Evolutionary conservation across 2,113 vertebrate species (phyloP), one percentile per base, ranked within the genome.

Genomic region (Neofelis nebulosa): DNA sequence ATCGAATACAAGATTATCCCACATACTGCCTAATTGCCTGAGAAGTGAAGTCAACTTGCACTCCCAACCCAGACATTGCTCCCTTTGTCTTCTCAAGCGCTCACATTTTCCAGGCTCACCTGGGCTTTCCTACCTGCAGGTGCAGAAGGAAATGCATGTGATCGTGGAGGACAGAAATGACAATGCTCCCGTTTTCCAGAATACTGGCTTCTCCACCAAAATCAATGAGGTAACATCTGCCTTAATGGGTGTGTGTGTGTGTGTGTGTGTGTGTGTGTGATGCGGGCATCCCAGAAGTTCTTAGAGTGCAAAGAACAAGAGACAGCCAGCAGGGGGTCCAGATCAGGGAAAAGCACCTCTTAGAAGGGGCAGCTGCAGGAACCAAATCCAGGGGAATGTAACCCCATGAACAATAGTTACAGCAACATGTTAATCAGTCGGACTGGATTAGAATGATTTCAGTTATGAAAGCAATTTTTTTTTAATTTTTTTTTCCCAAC

Each of bases 101-200:
- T 33, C 14, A 12, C 14, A 4, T 50, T 76, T 66, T 81, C 57
- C 10, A 27, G 16, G 36, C 50, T 92, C 13, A 71, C 79, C n/a
- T 38, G 52, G 65, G 45, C 31, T 93, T 94, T 91, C 55, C 63
- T 74, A 3, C 50, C n/a, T 81, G 88, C 97, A 99, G 99, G 48
- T 0, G 8, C 0, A 0, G 1, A 61, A 0, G 66, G 0, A 0
- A 0, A 5, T 99, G 73, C 41, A 0, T 0, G 69, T 99, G 55
- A 2, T 99, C 4, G 27, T 99, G 85, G 0, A 0, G 0, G 99
- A 99, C 50, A 98, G 98, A 96, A 99, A 99, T 52, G 99, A 99
- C 97, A 99, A 99, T 0, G 4, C 0, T 0, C 99, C 99, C 1
- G 27, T 97, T 73, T 99, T 99, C 97, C 0, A 63, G 13, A 11